Evolutionary conservation across 2,888 invertebrate genomes (phyloP), one percentile per base, ranked within the genome.

Genomic region (Ditula angustiorana): DNA sequence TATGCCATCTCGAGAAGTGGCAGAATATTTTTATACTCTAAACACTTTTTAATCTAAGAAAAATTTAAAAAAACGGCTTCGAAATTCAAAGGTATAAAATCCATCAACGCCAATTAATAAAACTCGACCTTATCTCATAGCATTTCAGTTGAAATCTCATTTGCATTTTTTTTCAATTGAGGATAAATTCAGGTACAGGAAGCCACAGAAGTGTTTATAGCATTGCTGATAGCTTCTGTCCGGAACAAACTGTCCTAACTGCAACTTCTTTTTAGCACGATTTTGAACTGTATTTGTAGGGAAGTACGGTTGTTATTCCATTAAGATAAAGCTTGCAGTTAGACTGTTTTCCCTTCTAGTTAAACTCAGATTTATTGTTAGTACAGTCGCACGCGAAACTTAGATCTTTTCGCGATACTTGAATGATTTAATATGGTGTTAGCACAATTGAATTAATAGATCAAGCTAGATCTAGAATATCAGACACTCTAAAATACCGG

Each of bases 161-260:
- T 56, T 61, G 46, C 24, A 16, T 19, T 44, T n/a, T 21, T 19
- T 5, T 28, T 59, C 5, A 64, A 56, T 19, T 56, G 5, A 67
- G 75, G 75, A 78, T 77, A 75, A 76, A 78, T 67, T 71, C 57
- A 72, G n/a, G 77, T 75, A 77, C 83, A 83, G 87, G 87, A 87
- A 87, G 74, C 74, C 71, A 74, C 75, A 81, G 87, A 85, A 88
- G 85, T 86, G 88, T 89, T 90, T 89, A 89, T 82, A 71, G 85
- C 75, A 73, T 65, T 67, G 80, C 73, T 80, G 83, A 83, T 83
- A 83, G 79, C 72, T 58, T 33, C 23, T 35, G 8, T 53, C 4
- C n/a, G 13, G 7, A 2, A 30, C 10, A 35, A 53, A 53, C 33
- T 11, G 23, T 21, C 4, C 1, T 35, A 53, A 53, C 23, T 23